These are phyloP conservation scores for Xerus rutilus DNA, from an alignment of 2,797 vertebrate species.

Conservation along the genomic window DNA sequence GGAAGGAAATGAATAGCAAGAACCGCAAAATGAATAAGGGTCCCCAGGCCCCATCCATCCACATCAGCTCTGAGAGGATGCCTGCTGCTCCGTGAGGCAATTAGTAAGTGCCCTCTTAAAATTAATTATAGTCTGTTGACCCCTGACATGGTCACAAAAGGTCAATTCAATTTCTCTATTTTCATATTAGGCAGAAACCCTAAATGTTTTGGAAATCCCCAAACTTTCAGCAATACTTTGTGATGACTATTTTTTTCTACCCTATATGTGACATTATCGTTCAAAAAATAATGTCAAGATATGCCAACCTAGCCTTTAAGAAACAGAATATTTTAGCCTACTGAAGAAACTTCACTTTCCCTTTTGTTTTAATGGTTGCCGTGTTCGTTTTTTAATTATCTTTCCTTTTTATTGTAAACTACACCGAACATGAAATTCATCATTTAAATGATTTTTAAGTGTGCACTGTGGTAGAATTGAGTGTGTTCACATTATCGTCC, in stretches of 20 bases:
- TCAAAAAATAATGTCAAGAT: background rate
- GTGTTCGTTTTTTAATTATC: background rate
- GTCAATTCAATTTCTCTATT: background rate
- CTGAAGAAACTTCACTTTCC: background rate
- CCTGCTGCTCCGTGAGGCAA: background rate
- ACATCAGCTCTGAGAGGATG: background rate
- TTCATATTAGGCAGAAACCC: background rate
- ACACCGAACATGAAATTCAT: background rate
- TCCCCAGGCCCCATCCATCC: background rate
- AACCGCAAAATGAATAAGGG: background rate
- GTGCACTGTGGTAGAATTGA: background rate
- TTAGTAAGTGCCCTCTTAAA: background rate
- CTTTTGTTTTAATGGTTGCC: background rate
- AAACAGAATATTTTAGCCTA: background rate
- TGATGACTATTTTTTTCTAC: background rate
- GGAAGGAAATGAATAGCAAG: background rate
- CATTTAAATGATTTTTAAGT: background rate
- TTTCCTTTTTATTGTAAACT: background rate
- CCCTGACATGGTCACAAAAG: background rate
- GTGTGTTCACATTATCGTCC: background rate
- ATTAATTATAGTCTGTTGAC: background rate
- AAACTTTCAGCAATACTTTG: background rate
- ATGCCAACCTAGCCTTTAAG: background rate
- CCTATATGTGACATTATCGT: background rate
- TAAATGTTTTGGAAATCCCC: background rate